Evolutionary conservation across 2,113 vertebrate species (phyloP).

Genomic region (Heterocephalus glaber): DNA sequence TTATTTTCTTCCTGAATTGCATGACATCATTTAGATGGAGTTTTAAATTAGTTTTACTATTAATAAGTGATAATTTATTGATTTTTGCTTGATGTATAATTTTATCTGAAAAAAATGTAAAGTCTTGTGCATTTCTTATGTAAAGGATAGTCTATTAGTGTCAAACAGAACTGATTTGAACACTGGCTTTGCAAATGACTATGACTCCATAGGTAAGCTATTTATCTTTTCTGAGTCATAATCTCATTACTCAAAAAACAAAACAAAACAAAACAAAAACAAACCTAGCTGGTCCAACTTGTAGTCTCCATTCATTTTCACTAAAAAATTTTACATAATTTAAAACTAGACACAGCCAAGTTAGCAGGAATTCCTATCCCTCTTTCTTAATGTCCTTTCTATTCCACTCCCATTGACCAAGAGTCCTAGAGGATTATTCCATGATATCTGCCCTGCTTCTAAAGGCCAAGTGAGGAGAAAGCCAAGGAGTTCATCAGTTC

Average conservation of each 20-base stretch:
- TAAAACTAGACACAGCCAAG: not conserved
- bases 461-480: not conserved
- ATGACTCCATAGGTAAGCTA: not conserved
- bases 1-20: conserved; percentile 23
- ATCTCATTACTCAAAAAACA: not conserved
- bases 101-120: conserved; percentile 29
- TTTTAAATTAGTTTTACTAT: not conserved
- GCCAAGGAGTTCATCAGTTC: not conserved
- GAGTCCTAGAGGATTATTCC: not conserved
- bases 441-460: not conserved
- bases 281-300: not conserved
- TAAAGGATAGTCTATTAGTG: not conserved
- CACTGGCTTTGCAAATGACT: not conserved
- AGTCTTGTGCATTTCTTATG: not conserved
- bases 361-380: not conserved
- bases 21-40: not conserved
- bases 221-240: not conserved
- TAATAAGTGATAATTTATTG: not conserved
- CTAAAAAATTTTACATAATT: not conserved
- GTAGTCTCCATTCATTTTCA: not conserved
- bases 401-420: not conserved
- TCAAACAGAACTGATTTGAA: conserved; percentile 35
- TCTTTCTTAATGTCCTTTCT: not conserved
- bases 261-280: not conserved
- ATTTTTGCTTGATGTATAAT: not conserved